A percentile compares a stretch with the other conserved stretches of the same genome.
phyloP scores from a whole-genome alignment of 2,113 vertebrate genomes.

The Leucoraja erinaceus region DNA sequence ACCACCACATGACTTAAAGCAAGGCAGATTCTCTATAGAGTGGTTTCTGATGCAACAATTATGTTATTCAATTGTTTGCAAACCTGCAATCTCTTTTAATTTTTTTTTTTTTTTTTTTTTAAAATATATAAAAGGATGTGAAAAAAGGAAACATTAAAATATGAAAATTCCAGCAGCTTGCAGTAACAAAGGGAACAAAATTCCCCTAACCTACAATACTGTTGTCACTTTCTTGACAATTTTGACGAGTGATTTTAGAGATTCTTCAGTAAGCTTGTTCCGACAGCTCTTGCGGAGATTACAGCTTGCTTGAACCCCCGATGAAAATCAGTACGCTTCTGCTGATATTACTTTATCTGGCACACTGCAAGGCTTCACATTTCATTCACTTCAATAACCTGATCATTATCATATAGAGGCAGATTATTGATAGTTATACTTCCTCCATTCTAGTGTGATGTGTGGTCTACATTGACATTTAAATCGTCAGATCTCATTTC shows the following conservation, averaged over 20 bases:
- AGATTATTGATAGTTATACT: not conserved
- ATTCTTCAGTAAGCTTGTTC: not conserved
- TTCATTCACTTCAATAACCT: not conserved
- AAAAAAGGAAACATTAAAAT: not conserved
- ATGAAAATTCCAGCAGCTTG: not conserved
- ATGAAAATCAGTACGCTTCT: constrained; percentile 27
- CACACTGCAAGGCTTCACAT: not conserved
- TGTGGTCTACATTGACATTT: not conserved
- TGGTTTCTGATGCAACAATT: not conserved
- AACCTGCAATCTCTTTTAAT: not conserved
- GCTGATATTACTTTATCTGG: not conserved
- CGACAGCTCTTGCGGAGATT: not conserved
- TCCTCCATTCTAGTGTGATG: not conserved
- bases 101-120: no score
- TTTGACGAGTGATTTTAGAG: not conserved
- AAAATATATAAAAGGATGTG: not conserved
- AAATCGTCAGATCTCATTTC: not conserved
- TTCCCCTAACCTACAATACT: not conserved
- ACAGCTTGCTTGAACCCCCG: not conserved
- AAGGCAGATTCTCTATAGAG: not conserved
- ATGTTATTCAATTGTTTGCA: not conserved
- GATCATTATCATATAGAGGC: not conserved
- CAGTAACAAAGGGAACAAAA: not conserved
- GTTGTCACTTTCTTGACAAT: not conserved
- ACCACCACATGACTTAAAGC: not conserved